These are phyloP conservation scores for Podarcis cretensis DNA, from an alignment of 2,113 vertebrate genomes.

Conservation along the genomic window DNA sequence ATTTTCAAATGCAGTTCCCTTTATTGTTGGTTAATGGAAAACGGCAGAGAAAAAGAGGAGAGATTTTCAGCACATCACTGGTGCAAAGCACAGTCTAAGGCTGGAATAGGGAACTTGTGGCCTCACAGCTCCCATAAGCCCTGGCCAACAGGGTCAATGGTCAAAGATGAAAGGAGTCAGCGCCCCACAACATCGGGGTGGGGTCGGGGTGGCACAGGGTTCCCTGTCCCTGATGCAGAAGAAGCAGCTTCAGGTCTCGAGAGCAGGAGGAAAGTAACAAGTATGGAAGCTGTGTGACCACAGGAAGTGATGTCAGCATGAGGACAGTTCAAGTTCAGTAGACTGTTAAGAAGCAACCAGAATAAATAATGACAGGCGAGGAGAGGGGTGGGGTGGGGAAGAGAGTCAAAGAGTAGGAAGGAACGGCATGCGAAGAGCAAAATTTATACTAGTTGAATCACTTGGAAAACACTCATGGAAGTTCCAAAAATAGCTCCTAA, in stretches of 20 bases:
- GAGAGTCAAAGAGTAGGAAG: slow-evolving; percentile 41
- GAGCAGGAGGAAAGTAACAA: background rate
- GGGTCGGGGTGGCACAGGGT: no score
- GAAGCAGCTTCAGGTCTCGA: background rate
- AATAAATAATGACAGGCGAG: slow-evolving; percentile 36
- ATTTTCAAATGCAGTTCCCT: no score
- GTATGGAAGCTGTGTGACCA: background rate
- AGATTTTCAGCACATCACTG: no score
- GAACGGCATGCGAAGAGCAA: background rate
- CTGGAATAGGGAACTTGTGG: no score
- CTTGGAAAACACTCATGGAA: slow-evolving; percentile 40
- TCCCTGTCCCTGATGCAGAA: no score
- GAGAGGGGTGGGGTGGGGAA: background rate
- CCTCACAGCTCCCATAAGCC: no score
- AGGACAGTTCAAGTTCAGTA: background rate
- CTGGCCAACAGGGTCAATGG: no score
- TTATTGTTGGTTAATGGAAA: no score
- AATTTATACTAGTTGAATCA: slow-evolving; percentile 9
- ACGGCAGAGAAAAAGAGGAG: no score
- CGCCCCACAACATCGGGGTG: no score
- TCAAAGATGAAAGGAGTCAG: no score
- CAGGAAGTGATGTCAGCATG: background rate
- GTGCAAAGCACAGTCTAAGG: no score
- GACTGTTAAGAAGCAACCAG: slow-evolving; percentile 9
- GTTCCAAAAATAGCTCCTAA: slow-evolving; percentile 15